A percentile compares a stretch with the other conserved stretches of the same genome.
These are phyloP conservation scores for Agrochola lychnidis DNA, from an alignment of 2,888 invertebrate species.

Conservation along the genomic window DNA sequence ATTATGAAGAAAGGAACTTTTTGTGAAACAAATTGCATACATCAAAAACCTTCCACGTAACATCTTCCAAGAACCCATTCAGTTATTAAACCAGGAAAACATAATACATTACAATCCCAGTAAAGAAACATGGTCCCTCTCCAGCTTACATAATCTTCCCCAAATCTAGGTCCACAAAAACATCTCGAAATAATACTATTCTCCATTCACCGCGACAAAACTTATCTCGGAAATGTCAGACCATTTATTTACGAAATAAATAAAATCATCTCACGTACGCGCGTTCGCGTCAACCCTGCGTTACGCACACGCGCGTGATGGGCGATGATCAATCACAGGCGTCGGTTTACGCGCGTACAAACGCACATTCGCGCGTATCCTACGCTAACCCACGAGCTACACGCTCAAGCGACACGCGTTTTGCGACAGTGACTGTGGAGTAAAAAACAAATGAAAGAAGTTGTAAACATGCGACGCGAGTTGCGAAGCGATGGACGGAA, in stretches of 20 bases:
- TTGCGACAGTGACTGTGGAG: background rate
- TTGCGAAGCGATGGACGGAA: no score
- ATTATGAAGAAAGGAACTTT: background rate
- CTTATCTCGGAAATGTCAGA: slow-evolving; percentile 55
- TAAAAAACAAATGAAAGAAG: background rate
- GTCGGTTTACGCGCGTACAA: slow-evolving; percentile 58
- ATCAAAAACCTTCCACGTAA: background rate
- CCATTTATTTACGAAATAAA: slow-evolving; percentile 64
- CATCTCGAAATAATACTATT: slow-evolving; percentile 47
- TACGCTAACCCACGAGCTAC: slow-evolving; percentile 32
- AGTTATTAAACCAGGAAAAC: slow-evolving; percentile 4
- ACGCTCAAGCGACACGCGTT: background rate
- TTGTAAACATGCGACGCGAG: background rate
- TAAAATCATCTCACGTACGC: slow-evolving; percentile 67
- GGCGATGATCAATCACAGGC: slow-evolving; percentile 74
- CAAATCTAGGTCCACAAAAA: slow-evolving; percentile 43
- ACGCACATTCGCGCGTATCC: slow-evolving; percentile 31
- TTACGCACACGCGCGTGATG: slow-evolving; percentile 67
- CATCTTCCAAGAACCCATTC: slow-evolving; percentile 6
- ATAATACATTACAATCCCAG: background rate
- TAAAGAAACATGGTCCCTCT: slow-evolving; percentile 2
- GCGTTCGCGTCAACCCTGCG: slow-evolving; percentile 72
- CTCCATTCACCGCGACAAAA: slow-evolving; percentile 55
- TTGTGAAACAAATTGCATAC: background rate
- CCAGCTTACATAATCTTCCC: slow-evolving; percentile 20